Evolutionary conservation across 2,113 vertebrate species (phyloP).

Genomic region (Agelaius tricolor): DNA sequence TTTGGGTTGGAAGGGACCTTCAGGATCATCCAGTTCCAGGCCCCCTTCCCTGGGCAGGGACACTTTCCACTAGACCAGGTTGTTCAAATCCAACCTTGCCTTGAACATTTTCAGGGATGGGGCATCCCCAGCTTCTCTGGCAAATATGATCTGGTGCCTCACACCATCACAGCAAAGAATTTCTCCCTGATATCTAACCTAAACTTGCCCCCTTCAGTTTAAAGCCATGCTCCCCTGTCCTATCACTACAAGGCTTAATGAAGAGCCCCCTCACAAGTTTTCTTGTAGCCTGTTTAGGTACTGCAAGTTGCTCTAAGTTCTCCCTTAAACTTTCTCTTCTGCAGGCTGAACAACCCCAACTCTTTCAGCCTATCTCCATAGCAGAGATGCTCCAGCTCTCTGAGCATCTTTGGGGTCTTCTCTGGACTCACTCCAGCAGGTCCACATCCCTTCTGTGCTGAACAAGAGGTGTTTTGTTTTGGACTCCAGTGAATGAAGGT

Average conservation of each 20-base stretch:
- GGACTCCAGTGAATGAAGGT: background rate
- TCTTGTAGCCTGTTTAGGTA: background rate
- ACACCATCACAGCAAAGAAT: background rate
- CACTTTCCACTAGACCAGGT: background rate
- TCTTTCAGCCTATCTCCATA: background rate
- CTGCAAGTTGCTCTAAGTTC: background rate
- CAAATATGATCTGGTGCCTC: background rate
- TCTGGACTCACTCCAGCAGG: background rate
- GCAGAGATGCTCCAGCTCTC: background rate
- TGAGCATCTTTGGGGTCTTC: background rate
- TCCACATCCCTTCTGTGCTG: background rate
- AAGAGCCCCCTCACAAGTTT: background rate
- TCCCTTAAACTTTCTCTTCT: background rate
- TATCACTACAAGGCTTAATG: background rate
- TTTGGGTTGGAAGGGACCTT: background rate
- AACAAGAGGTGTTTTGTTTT: background rate
- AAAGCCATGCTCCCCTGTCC: background rate
- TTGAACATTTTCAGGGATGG: background rate
- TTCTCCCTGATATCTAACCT: background rate
- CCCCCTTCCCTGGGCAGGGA: background rate
- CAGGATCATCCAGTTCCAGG: background rate
- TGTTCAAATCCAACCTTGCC: background rate
- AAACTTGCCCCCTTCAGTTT: background rate
- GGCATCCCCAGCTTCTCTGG: background rate
- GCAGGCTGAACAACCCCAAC: background rate